These are phyloP conservation scores for Leptocoma aspasia DNA, from an alignment of 2,113 vertebrate species.

Conservation along the genomic window DNA sequence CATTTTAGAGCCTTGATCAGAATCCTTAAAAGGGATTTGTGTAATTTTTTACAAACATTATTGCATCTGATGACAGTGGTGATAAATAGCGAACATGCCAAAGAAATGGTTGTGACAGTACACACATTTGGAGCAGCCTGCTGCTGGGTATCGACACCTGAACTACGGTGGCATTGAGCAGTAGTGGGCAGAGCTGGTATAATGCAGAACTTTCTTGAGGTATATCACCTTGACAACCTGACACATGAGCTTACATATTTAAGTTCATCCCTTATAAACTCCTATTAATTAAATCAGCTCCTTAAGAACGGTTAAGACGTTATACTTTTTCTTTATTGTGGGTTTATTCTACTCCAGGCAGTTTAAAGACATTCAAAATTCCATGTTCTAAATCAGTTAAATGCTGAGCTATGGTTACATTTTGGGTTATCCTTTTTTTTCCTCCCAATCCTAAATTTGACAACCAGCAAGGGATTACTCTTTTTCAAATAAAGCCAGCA, in stretches of 20 bases:
- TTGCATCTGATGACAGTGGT: not conserved
- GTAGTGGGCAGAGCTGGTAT: not conserved
- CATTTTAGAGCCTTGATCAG: not conserved
- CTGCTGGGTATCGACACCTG: accelerated
- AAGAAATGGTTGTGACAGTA: not conserved
- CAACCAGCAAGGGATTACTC: not conserved
- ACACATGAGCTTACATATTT: not conserved
- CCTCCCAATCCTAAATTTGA: not conserved
- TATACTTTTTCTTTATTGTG: not conserved
- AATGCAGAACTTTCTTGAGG: not conserved
- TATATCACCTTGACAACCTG: accelerated
- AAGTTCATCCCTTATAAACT: not conserved
- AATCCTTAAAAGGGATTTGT: not conserved
- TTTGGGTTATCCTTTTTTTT: not conserved
- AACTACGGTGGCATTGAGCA: not conserved
- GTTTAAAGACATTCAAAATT: not conserved
- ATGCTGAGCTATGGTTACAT: not conserved
- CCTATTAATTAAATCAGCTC: not conserved
- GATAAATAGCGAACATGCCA: not conserved
- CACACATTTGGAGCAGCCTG: not conserved
- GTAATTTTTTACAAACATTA: not conserved
- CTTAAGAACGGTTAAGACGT: not conserved
- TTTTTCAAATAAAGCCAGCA: not conserved
- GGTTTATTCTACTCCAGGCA: not conserved
- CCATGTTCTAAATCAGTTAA: not conserved